Percentiles rank a stretch among this genome's conserved stretches.
These are phyloP conservation scores for Perca schrenkii DNA, from an alignment of 2,113 vertebrate species.

Conservation along the genomic window DNA sequence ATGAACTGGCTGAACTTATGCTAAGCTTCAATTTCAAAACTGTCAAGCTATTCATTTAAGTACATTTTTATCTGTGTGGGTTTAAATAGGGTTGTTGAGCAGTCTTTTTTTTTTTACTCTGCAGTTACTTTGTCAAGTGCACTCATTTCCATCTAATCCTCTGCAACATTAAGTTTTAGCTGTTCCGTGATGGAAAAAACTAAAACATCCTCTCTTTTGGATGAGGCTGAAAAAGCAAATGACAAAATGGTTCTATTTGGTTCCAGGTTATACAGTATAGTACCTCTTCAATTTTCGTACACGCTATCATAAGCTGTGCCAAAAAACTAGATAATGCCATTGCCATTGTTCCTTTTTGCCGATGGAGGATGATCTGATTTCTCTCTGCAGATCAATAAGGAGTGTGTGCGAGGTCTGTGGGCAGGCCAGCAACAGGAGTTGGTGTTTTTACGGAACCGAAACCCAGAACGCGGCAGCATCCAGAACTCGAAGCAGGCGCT, in stretches of 20 bases:
- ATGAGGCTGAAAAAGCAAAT: background rate
- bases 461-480: slow-evolving; percentile 97
- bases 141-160: background rate
- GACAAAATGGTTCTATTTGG: background rate
- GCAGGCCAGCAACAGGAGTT: slow-evolving; percentile 98
- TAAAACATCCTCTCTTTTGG: background rate
- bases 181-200: background rate
- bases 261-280: background rate
- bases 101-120: background rate
- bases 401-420: slow-evolving; percentile 97
- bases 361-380: background rate
- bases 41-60: background rate
- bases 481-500: slow-evolving; percentile 98
- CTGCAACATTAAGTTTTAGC: background rate
- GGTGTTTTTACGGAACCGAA: slow-evolving; percentile 95
- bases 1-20: too few relatives aligned
- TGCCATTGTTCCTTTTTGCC: background rate
- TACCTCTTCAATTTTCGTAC: too few relatives aligned
- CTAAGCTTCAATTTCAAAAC: background rate
- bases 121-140: slow-evolving; percentile 9
- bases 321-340: background rate
- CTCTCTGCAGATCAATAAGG: slow-evolving; percentile 92
- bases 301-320: too few relatives aligned
- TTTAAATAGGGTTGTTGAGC: background rate
- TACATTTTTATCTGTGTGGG: background rate